A percentile compares a stretch with the other conserved stretches of the same genome.
Evolutionary conservation across 2,888 invertebrate genomes (phyloP).

Genomic region (Aphelenchoides bicaudatus): DNA sequence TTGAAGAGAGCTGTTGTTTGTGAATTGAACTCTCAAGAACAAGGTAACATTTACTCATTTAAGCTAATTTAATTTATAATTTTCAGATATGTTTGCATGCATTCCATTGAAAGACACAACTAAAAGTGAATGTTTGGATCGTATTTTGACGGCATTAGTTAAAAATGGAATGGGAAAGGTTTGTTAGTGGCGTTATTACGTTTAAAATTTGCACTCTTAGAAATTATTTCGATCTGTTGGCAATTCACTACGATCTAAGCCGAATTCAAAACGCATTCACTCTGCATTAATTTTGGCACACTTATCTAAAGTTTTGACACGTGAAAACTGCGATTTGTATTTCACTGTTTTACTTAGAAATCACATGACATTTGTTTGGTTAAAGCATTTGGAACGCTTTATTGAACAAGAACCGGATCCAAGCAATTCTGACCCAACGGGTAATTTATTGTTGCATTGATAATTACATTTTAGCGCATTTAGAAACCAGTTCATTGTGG

Average conservation of each 20-base stretch:
- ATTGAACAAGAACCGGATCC: background rate
- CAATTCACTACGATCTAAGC: background rate
- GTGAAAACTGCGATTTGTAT: no score
- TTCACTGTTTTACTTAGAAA: no score
- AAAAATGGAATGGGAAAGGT: background rate
- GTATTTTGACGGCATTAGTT: background rate
- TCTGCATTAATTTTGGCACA: background rate
- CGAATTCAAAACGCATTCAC: background rate
- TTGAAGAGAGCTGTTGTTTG: background rate
- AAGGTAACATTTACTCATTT: background rate
- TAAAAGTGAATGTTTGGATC: background rate
- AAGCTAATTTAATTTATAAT: no score
- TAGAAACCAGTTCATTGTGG: background rate
- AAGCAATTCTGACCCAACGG: background rate
- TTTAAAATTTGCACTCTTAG: background rate
- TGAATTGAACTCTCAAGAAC: background rate
- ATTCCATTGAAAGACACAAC: slow-evolving; percentile 7
- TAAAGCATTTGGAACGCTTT: background rate
- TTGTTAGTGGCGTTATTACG: background rate
- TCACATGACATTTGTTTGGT: background rate
- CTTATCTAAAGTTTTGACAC: background rate
- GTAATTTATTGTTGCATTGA: background rate
- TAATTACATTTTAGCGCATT: background rate
- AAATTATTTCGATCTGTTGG: background rate
- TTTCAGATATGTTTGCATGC: no score